Percentiles rank a stretch among this genome's conserved stretches.
Evolutionary conservation across 2,888 invertebrate genomes (phyloP).

Genomic region (Cylindroiulus punctatus): DNA sequence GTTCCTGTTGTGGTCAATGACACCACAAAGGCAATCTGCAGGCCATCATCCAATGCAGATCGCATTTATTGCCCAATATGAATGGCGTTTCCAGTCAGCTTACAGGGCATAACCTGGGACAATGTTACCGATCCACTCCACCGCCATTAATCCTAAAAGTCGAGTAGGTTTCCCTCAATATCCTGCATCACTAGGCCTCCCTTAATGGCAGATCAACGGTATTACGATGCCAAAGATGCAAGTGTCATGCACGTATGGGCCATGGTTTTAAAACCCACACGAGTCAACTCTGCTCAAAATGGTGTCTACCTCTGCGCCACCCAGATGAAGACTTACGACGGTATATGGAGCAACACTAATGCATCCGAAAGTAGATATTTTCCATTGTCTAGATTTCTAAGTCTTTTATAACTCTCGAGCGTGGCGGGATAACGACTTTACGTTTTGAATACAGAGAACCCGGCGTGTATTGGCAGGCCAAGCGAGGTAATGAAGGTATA

Average conservation of each 20-base stretch:
- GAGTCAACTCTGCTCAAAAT: not conserved
- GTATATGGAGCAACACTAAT: constrained; percentile 47
- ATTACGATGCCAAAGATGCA: not conserved
- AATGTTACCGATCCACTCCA: not conserved
- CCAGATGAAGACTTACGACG: constrained; percentile 27
- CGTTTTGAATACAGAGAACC: constrained; percentile 40
- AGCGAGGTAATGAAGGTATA: constrained; percentile 43
- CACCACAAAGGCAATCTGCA: not conserved
- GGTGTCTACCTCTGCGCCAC: constrained; percentile 10
- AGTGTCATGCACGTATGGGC: constrained; percentile 24
- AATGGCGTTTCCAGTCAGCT: not conserved
- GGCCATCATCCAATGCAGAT: not conserved
- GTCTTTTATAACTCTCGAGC: constrained; percentile 36
- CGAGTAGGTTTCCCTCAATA: not conserved
- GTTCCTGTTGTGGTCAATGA: not conserved
- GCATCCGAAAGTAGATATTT: constrained; percentile 35
- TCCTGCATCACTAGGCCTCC: constrained; percentile 6
- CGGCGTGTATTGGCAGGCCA: constrained; percentile 43
- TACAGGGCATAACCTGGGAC: constrained; percentile 11
- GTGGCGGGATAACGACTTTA: constrained; percentile 45
- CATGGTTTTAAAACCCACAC: not conserved
- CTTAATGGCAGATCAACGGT: constrained; percentile 10
- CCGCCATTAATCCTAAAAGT: not conserved
- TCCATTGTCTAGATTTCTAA: constrained; percentile 42
- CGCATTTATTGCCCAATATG: constrained; percentile 6